Percentiles rank a stretch among this genome's conserved stretches.
Evolutionary conservation across 2,888 invertebrate genomes (phyloP).

Genomic region (Eueremaeus valkanovi): DNA sequence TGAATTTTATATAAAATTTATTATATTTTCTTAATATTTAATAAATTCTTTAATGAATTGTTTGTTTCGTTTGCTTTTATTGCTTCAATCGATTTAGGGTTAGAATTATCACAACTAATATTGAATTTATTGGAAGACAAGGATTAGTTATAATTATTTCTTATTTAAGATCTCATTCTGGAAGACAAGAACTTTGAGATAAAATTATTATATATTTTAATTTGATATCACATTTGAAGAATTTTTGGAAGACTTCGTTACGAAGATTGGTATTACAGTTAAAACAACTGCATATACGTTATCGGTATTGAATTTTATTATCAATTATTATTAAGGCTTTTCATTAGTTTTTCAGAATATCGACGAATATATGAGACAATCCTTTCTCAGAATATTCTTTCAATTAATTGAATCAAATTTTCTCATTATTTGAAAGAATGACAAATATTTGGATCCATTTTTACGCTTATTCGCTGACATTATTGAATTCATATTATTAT

Average conservation of each 20-base stretch:
- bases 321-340: neutral
- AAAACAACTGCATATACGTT: neutral
- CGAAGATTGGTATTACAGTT: neutral
- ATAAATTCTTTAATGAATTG: no score
- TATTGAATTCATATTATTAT: neutral
- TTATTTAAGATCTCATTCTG: neutral
- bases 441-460: neutral
- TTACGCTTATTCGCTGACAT: neutral
- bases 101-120: neutral
- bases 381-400: no score
- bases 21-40: no score
- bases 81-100: no score
- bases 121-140: constrained; percentile 1
- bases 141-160: neutral
- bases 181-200: constrained; percentile 17
- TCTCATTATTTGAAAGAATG: neutral
- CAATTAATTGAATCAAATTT: neutral
- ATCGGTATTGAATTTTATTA: no score
- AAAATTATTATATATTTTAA: neutral
- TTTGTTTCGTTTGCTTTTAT: no score
- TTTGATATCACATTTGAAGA: neutral
- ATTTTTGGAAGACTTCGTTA: constrained; percentile 17
- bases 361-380: no score
- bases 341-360: neutral
- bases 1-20: neutral